Base-by-base conservation (phyloP, 1,140 invertebrate genomes). In the Gryllus bimaculatus region DNA sequence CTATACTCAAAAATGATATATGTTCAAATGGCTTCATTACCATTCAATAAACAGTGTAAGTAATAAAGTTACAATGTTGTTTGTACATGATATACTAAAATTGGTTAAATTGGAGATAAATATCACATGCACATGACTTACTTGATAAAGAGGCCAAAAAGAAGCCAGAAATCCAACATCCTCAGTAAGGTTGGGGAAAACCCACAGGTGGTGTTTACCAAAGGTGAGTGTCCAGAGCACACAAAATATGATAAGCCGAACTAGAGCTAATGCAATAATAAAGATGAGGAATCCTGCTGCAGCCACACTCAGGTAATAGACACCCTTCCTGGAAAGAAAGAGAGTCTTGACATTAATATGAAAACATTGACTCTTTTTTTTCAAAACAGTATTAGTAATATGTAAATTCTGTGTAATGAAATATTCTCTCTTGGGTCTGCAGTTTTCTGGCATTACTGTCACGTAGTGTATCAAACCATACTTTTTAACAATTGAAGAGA, bases 161-260 rank as follows among this genome's bases (percentile, higher is more conserved):
- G 97, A 99, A 73, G 98, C 97, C 80, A 99, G 95, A 88, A 99
- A 98, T 54, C 98, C 97, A 75, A 99, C 98, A 88, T 99, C 98
- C 87, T 99, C 98, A 5, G 97, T 98, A 26, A 99, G 89, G 88
- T 99, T 99, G 0, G 98, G 98, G 80, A 99, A 89, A 77, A 99
- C 89, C 97, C 98, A 99, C 78, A 99, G 90, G 84, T 98, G 96
- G 86, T 98, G 93, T 84, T 93, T 91, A 7, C 97, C 96, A 78
- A 97, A 87, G 0, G 96, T 96, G 1, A 95, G 82, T 2, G 93
- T 83, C 96, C 97, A 99, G 21, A 99, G 90, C 8, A 95, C 83
- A 83, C 94, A 95, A 86, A 99, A 99, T 48, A 99, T 89, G 79
- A 99, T 92, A 75, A 97, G 87, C 79, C 97, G 92, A 21, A 98